Evolutionary conservation across 2,797 vertebrate species (phyloP), one percentile per base, ranked within the genome.

Genomic region (Chelmon rostratus): DNA sequence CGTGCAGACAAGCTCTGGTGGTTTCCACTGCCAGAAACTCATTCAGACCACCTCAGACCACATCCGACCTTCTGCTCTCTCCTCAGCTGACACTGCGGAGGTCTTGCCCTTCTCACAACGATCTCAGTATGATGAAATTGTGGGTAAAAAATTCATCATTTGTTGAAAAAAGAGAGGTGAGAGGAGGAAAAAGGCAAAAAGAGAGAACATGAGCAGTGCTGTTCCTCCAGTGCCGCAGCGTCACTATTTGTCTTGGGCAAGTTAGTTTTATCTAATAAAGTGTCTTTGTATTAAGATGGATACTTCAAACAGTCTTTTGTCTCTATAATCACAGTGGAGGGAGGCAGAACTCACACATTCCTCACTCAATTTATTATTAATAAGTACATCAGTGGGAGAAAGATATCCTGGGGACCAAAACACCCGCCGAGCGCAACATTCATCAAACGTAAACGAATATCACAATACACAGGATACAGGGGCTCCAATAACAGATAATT

Each of bases 211-310:
- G 80, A 91, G 81, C 57, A 62, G 78, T 77, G 87, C 88, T 88
- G 92, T 84, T 92, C 81, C 91, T 92, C 78, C 85, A 85, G 88
- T 44, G 86, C 70, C 79, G 56, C 61, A 38, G 81, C 84, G 33
- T 91, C 91, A 86, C 91, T 91, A 95, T 96, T 95, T 96, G 95
- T 96, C 95, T 96, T 92, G 86, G 89, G 88, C 93, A 91, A 94
- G 94, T 95, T 95, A 95, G 94, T 93, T 95, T 95, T 94, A 96
- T 96, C 94, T 95, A 96, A 95, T 96, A 95, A 96, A 95, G 93
- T 94, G 95, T 95, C 95, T 94, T 93, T 92, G 94, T 94, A 96
- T 96, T 94, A 96, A 95, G 95, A 96, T 95, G 93, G 95, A 96
- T 96, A 93, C 93, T 92, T 91, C 93, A 94, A 95, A 95, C 92